Conservation (phyloP, 2,113 vertebrate genomes). For the Polyodon spathula region DNA sequence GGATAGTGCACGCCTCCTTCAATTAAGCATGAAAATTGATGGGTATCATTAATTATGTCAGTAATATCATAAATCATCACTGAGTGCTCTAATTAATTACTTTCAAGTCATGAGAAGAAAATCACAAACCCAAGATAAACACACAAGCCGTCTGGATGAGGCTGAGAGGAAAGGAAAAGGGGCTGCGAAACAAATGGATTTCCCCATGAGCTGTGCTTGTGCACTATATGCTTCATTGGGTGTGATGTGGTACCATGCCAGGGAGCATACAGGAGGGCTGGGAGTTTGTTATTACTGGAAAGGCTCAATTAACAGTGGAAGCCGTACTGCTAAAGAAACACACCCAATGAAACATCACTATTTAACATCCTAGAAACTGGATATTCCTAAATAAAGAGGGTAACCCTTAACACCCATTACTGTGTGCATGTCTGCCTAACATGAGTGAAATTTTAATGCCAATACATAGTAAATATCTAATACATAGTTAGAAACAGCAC, state of each 20-base stretch:
- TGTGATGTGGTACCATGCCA: constrained; percentile 54
- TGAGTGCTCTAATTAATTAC: constrained; percentile 89
- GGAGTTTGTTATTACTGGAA: constrained; percentile 41
- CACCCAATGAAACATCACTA: constrained; percentile 5
- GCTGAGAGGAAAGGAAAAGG: constrained; percentile 33
- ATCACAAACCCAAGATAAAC: constrained; percentile 81
- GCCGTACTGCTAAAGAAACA: constrained; percentile 40
- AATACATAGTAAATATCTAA: no score
- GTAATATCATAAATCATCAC: constrained; percentile 91
- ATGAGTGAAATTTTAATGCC: no score
- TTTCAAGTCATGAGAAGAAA: constrained; percentile 79
- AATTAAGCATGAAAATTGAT: constrained; percentile 90
- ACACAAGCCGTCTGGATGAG: constrained; percentile 49
- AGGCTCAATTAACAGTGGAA: constrained; percentile 50
- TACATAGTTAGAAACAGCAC: no score
- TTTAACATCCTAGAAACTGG: neutral
- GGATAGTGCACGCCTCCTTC: constrained; percentile 62
- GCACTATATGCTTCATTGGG: constrained; percentile 63
- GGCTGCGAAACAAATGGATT: constrained; percentile 36
- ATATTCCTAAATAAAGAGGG: neutral
- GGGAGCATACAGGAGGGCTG: constrained; percentile 32
- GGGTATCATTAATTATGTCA: constrained; percentile 94
- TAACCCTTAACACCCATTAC: neutral
- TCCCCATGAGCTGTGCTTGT: constrained; percentile 44
- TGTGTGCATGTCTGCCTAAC: no score